These are phyloP conservation scores for Tragulus kanchil DNA, from an alignment of 2,113 vertebrate genomes.

Conservation along the genomic window DNA sequence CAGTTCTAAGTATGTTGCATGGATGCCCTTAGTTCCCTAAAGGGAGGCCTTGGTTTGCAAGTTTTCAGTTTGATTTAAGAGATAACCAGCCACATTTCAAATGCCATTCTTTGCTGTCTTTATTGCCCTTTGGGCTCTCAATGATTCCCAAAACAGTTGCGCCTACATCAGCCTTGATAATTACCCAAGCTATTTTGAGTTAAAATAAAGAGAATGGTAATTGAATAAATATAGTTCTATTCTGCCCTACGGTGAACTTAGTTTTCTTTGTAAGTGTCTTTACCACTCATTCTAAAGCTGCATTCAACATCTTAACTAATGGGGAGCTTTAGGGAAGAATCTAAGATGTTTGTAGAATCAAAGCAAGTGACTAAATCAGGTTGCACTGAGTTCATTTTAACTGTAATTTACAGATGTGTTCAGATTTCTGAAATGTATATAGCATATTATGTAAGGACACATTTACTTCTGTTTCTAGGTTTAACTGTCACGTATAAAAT, in stretches of 20 bases:
- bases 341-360: conserved; percentile 57
- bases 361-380: conserved; percentile 60
- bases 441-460: background rate
- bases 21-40: background rate
- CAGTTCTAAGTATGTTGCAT: background rate
- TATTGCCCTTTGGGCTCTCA: background rate
- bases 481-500: conserved; percentile 80
- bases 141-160: background rate
- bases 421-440: conserved; percentile 52
- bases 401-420: conserved; percentile 65
- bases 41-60: background rate
- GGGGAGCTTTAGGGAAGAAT: conserved; percentile 43
- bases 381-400: conserved; percentile 56
- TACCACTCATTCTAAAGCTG: conserved; percentile 39
- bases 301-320: conserved; percentile 48
- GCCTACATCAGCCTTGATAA: conserved; percentile 33
- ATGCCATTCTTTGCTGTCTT: background rate
- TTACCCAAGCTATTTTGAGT: conserved; percentile 36
- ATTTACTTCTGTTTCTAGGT: conserved; percentile 54
- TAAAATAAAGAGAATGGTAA: conserved; percentile 64
- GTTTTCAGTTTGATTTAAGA: conserved; percentile 30
- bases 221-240: conserved; percentile 47
- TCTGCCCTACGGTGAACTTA: background rate
- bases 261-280: conserved; percentile 55
- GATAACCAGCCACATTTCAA: background rate